Evolutionary conservation across 1,140 invertebrate genomes (phyloP), one percentile per base, ranked within the genome.

Genomic region (Ceratitis capitata): DNA sequence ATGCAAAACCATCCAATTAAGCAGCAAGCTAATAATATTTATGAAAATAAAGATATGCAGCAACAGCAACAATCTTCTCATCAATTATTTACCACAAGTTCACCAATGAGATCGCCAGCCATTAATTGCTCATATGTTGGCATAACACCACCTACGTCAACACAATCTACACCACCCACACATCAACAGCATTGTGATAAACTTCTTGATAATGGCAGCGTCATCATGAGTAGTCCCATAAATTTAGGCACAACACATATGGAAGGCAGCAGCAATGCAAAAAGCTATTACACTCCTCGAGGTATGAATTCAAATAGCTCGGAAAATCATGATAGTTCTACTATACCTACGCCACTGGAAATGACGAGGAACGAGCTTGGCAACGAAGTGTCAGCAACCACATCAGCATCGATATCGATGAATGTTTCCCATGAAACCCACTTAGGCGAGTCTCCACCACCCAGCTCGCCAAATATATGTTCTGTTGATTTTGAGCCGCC

Each of bases 381-480:
- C 14, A 78, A 39, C 9, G 32, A 69, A 39, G 19, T 78, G 3
- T 23, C 35, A 78, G 16, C 9, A 6, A 78, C n/a, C 42, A 10
- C 69, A 1, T 12, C 69, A 10, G n/a, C 45, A 39, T 32, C 14
- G 2, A 32, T 39, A 69, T 69, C 61, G 7, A 69, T 69, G 9
- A 16, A 29, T 35, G 61, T n/a, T 47, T 26, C 39, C 10, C 39
- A 78, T 10, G 39, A 45, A 78, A n/a, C 69, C 10, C 35, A 78
- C 12, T 78, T 78, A 23, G 35, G 69, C 10, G 69, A 42, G 32
- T 61, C 89, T 4, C 89, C 89, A 1, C 89, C 89, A 1, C 89
- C 90, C 3, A 91, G 87, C 69, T 91, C 90, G 0, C 90, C 90
- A 14, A 90, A 89, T 35, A 88, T 90, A 78, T 91, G 89, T 49